These are phyloP conservation scores for Theristus sp. DNA, from an alignment of 2,888 invertebrate species.

Conservation along the genomic window DNA sequence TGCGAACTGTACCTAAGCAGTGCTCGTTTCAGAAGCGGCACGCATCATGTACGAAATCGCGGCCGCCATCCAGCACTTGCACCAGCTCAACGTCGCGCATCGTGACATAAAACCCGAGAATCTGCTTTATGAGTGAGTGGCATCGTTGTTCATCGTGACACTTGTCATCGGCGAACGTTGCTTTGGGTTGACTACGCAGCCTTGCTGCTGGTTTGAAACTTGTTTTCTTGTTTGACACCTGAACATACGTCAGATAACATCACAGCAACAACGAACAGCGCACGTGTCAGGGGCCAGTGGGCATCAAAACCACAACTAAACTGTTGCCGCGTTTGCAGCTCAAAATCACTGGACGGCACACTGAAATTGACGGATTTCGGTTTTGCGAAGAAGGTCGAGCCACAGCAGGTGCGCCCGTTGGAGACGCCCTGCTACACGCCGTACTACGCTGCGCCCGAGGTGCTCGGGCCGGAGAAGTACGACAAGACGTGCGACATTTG, in stretches of 20 bases:
- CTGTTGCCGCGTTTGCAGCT: no score
- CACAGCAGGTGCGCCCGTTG: slow-evolving; percentile 54
- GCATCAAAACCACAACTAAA: no score
- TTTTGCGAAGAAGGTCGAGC: slow-evolving; percentile 76
- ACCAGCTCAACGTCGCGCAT: slow-evolving; percentile 84
- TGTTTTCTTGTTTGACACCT: background rate
- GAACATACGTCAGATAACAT: no score
- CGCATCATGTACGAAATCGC: slow-evolving; percentile 90
- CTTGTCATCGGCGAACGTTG: no score
- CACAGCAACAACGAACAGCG: no score
- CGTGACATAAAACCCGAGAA: slow-evolving; percentile 89
- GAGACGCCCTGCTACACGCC: slow-evolving; percentile 98
- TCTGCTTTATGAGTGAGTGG: slow-evolving; percentile 52
- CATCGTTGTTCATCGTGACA: no score
- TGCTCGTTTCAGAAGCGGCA: slow-evolving; percentile 54
- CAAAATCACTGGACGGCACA: slow-evolving; percentile 46
- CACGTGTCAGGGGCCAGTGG: no score
- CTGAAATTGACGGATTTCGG: slow-evolving; percentile 96
- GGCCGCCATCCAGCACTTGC: slow-evolving; percentile 75
- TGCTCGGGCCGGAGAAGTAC: slow-evolving; percentile 85
- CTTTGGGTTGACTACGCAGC: no score
- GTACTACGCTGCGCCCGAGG: slow-evolving; percentile 67
- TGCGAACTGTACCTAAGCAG: background rate
- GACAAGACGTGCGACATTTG: slow-evolving; percentile 98
- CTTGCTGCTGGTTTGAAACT: background rate